phyloP scores from a whole-genome alignment of 2,797 vertebrate genomes.

The Spinus pinus region DNA sequence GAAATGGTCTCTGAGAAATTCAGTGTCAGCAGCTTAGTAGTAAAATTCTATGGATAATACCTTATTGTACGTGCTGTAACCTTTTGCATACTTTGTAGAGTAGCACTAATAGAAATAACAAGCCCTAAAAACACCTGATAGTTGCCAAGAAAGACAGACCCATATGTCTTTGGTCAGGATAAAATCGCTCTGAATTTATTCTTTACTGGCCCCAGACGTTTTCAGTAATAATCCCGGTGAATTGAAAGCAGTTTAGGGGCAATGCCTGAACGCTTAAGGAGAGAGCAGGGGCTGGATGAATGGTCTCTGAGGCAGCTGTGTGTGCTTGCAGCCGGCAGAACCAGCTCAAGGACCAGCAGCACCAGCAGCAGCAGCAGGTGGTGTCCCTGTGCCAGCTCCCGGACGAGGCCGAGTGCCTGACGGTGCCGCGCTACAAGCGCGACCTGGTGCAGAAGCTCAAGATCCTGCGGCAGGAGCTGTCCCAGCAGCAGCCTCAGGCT shows the following conservation, averaged over 20 bases:
- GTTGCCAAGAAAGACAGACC: slow-evolving; percentile 47
- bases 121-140: background rate
- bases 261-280: background rate
- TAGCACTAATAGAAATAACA: slow-evolving; percentile 33
- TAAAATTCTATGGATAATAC: slow-evolving; percentile 27
- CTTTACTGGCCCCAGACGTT: background rate
- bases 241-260: background rate
- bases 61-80: slow-evolving; percentile 4
- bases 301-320: background rate
- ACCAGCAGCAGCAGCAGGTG: slow-evolving; percentile 78
- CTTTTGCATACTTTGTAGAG: slow-evolving; percentile 4
- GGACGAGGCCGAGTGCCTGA: slow-evolving; percentile 91
- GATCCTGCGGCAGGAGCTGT: slow-evolving; percentile 93
- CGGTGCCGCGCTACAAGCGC: slow-evolving; percentile 92
- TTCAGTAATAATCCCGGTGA: background rate
- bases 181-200: background rate
- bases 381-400: slow-evolving; percentile 87
- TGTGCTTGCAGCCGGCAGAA: slow-evolving; percentile 82
- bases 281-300: background rate
- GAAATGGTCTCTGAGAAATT: slow-evolving; percentile 54
- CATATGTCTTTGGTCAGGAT: background rate
- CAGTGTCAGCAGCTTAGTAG: slow-evolving; percentile 23
- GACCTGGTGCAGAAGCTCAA: slow-evolving; percentile 98
- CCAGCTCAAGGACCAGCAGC: slow-evolving; percentile 86
- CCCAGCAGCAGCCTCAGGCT: slow-evolving; percentile 96